phyloP scores from a whole-genome alignment of 1,140 invertebrate genomes.

The Oreohelix idahoensis region DNA sequence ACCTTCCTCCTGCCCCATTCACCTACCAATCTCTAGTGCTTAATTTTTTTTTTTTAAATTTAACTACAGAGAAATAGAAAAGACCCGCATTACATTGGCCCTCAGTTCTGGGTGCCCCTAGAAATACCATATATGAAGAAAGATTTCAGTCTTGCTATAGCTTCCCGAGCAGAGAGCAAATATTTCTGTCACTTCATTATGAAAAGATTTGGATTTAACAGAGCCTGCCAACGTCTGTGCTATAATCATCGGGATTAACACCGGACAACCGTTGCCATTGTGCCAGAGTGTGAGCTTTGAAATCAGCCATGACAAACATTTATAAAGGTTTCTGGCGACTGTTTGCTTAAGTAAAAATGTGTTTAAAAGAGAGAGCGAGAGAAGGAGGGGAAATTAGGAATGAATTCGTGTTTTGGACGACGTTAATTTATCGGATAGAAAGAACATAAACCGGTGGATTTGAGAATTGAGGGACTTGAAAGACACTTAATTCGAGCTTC shows the following conservation, averaged over 20 bases:
- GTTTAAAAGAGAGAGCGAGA: background rate
- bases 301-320: background rate
- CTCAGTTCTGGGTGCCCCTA: too few species aligned
- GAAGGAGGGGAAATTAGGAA: background rate
- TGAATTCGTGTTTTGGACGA: background rate
- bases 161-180: background rate
- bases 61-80: too few species aligned
- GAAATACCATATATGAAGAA: too few species aligned
- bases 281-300: background rate
- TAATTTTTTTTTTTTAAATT: too few species aligned
- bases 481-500: background rate
- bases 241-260: background rate
- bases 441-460: background rate
- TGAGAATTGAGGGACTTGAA: background rate
- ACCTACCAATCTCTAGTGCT: too few species aligned
- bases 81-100: too few species aligned
- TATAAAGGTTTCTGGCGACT: background rate
- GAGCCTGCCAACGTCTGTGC: background rate
- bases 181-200: background rate
- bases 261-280: background rate
- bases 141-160: background rate
- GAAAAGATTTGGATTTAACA: background rate
- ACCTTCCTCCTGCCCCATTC: too few species aligned
- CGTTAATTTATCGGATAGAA: background rate
- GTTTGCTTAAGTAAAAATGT: background rate